Evolutionary conservation across 1,140 invertebrate genomes (phyloP).

Genomic region (Megathymus violae): DNA sequence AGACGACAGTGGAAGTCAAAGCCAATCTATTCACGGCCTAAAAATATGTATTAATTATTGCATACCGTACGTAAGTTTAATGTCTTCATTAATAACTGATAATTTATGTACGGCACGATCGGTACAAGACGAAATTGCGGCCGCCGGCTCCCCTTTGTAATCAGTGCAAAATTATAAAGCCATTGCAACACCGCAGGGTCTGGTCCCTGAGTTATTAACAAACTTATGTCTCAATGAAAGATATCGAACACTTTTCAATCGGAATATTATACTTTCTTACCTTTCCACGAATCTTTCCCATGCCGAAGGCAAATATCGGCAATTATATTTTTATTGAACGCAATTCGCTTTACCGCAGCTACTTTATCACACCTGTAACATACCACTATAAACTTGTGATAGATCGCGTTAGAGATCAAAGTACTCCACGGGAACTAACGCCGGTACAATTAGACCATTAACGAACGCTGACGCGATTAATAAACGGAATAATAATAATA

Average conservation of each 20-base stretch:
- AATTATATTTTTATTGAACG: constrained; percentile 28
- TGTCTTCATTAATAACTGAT: constrained; percentile 83
- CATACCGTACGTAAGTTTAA: constrained; percentile 63
- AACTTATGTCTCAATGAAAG: constrained; percentile 70
- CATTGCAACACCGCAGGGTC: constrained; percentile 74
- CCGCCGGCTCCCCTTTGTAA: constrained; percentile 82
- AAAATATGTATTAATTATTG: constrained; percentile 62
- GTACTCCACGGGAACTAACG: not conserved
- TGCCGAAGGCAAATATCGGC: constrained; percentile 1
- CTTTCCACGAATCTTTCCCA: constrained; percentile 22
- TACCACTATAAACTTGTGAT: constrained; percentile 1
- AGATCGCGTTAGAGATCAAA: constrained; percentile 13
- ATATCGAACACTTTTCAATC: constrained; percentile 43
- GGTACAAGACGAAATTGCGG: constrained; percentile 81
- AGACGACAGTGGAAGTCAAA: constrained; percentile 1
- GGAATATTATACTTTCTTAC: constrained; percentile 33
- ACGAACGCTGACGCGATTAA: constrained; percentile 42
- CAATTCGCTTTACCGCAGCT: constrained; percentile 7
- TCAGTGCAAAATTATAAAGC: constrained; percentile 82
- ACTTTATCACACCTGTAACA: not conserved
- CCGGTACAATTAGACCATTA: constrained; percentile 37
- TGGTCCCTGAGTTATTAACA: constrained; percentile 61
- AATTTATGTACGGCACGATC: constrained; percentile 82
- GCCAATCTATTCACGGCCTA: constrained; percentile 22
- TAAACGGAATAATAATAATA: constrained; percentile 47